A percentile compares a stretch with the other conserved stretches of the same genome.
phyloP scores from a whole-genome alignment of 2,113 vertebrate genomes.

The Sapajus apella region DNA sequence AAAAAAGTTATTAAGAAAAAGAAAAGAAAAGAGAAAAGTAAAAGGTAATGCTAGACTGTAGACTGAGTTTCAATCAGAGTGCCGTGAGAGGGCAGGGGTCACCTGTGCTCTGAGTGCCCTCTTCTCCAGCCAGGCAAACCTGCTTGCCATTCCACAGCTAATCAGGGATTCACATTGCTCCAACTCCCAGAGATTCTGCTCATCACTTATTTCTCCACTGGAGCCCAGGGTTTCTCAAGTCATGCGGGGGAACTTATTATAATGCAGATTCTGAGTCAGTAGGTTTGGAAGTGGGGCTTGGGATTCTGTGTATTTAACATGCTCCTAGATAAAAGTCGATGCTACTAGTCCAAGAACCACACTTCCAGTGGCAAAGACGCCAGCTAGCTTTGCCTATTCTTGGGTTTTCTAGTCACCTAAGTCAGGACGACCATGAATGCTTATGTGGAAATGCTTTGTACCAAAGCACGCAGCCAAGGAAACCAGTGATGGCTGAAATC shows the following conservation, averaged over 20 bases:
- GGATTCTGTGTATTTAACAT: not conserved
- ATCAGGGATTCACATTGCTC: not conserved
- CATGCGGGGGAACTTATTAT: not conserved
- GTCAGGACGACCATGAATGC: not conserved
- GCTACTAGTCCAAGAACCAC: not conserved
- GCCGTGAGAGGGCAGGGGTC: not conserved
- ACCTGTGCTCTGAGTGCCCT: not conserved
- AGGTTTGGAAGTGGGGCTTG: not conserved
- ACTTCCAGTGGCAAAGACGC: not conserved
- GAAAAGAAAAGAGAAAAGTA: not conserved
- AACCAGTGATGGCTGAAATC: not conserved
- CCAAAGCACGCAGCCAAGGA: not conserved
- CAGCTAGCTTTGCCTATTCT: not conserved
- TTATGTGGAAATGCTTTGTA: not conserved
- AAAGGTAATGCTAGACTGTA: not conserved
- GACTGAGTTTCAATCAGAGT: not conserved
- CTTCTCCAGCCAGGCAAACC: not conserved
- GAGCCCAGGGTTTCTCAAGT: not conserved
- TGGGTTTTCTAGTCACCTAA: not conserved
- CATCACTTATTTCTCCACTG: not conserved
- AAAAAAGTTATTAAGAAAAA: too few species aligned
- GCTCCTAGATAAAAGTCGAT: not conserved
- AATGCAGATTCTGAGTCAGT: not conserved
- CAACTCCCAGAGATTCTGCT: not conserved
- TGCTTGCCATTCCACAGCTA: not conserved